Evolutionary conservation across 2,113 vertebrate genomes (phyloP), one percentile per base, ranked within the genome.

Genomic region (Phocoena phocoena): DNA sequence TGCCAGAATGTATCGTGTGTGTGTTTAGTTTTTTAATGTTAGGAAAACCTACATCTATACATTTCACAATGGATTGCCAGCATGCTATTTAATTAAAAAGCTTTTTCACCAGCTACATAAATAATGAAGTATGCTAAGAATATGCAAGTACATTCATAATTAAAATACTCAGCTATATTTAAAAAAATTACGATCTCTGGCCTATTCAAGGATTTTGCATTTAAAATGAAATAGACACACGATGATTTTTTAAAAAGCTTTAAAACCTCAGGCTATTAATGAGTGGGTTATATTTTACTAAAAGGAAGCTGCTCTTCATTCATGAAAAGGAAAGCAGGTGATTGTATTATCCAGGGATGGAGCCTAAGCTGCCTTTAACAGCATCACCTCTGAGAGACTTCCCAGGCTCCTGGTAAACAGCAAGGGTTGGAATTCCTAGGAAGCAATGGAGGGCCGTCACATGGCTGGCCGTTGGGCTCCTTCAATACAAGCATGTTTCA

Each of bases 71-170:
- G 95, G 92, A 97, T 95, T 97, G 96, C 96, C 97, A 97, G 97
- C 95, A 91, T 95, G 96, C 95, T 96, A 96, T 97, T 98, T 98
- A 98, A 97, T 98, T 98, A 98, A 97, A 98, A 97, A 98, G 96
- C 97, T 95, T 94, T 98, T 97, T 97, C 97, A 97, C 97, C 5
- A 25, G 84, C 96, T 95, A 96, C 95, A 97, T 98, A 96, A 98
- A 98, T 98, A 98, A 98, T 98, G 95, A 97, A 98, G 81, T 96
- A 95, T 88, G 95, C 97, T 96, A 82, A 98, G 94, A 98, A 97
- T 97, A 97, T 95, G 92, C 94, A 97, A 98, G 96, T 93, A 62
- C 97, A 97, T 98, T 89, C 94, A 97, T 98, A 98, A 98, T 98
- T 97, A 97, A 98, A 97, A 95, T 94, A 94, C 95, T 97, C 84